Conservation (phyloP, 2,888 invertebrate species). For the Drosophila imparisetae region DNA sequence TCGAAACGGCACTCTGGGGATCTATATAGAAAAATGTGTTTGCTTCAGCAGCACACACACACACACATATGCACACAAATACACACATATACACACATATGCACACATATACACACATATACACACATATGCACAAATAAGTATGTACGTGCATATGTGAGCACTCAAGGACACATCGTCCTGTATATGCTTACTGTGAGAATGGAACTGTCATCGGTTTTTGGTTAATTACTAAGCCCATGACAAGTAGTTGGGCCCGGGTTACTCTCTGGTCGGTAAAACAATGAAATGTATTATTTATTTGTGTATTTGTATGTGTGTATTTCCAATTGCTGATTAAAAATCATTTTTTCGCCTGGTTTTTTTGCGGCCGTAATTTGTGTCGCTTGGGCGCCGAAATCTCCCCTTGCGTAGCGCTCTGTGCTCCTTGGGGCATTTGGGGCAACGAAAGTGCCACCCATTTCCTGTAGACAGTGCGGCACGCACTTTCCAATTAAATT, state of each 20-base stretch:
- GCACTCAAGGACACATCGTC: constrained; percentile 31
- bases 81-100: not conserved
- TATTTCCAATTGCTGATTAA: constrained; percentile 11
- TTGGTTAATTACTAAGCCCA: constrained; percentile 44
- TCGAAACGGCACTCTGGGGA: constrained; percentile 70
- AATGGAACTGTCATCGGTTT: constrained; percentile 45
- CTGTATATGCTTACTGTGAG: constrained; percentile 15
- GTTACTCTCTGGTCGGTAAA: not conserved
- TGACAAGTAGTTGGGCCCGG: not conserved
- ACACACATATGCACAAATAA: not conserved
- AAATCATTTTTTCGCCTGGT: constrained; percentile 45
- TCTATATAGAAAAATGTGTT: constrained; percentile 60
- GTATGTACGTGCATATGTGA: not conserved
- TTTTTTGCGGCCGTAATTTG: constrained; percentile 55
- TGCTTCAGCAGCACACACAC: constrained; percentile 1
- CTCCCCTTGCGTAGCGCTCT: constrained; percentile 9
- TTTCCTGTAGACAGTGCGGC: constrained; percentile 52
- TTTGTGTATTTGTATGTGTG: constrained; percentile 36
- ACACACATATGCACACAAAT: fast-evolving
- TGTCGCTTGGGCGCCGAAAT: constrained; percentile 42
- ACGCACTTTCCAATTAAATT: constrained; percentile 77
- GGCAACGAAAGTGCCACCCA: constrained; percentile 37
- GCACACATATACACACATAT: not conserved
- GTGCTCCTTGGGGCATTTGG: not conserved
- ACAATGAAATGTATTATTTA: constrained; percentile 5